These are phyloP conservation scores for Neomorphus geoffroyi DNA, from an alignment of 2,797 vertebrate species.

Conservation along the genomic window DNA sequence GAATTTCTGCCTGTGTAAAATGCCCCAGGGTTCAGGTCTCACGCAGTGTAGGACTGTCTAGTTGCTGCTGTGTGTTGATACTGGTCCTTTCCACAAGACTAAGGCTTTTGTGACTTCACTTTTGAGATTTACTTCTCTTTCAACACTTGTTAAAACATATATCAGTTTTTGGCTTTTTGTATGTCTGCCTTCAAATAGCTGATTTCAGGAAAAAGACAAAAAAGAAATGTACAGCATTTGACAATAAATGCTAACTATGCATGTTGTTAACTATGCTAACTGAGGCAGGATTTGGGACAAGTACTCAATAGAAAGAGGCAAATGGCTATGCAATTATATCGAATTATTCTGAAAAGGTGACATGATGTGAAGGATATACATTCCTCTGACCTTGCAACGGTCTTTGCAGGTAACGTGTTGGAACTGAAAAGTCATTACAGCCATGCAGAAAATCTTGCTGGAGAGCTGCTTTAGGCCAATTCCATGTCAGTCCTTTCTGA, in stretches of 20 bases:
- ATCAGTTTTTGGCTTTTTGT: not conserved
- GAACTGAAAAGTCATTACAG: not conserved
- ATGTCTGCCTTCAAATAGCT: not conserved
- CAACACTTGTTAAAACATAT: not conserved
- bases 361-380: not conserved
- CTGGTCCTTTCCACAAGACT: not conserved
- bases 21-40: not conserved
- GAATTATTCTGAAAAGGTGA: not conserved
- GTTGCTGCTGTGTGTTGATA: fast-evolving
- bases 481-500: not conserved
- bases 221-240: not conserved
- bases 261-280: not conserved
- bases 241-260: not conserved
- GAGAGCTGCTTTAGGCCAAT: not conserved
- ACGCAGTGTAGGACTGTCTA: not conserved
- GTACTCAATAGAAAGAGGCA: not conserved
- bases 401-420: not conserved
- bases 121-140: not conserved
- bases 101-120: not conserved
- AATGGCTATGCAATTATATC: not conserved
- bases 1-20: not conserved
- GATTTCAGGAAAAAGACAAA: not conserved
- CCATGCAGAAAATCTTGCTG: not conserved
- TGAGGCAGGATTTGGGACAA: not conserved
- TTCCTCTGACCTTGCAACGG: not conserved